Percentiles rank a stretch among this genome's conserved stretches.
phyloP scores from a whole-genome alignment of 2,888 invertebrate genomes.

The Folsomia manolachei region DNA sequence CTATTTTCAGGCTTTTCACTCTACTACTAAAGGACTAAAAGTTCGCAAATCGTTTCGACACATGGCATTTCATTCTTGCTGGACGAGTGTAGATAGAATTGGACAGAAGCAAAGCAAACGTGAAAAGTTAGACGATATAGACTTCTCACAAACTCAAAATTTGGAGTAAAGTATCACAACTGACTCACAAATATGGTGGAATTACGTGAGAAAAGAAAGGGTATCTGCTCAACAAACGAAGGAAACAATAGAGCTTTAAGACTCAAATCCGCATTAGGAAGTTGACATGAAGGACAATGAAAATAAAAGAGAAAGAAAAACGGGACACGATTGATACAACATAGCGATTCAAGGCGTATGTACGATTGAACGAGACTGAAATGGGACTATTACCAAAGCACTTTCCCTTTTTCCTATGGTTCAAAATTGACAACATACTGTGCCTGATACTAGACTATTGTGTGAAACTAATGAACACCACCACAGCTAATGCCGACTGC shows the following conservation, averaged over 20 bases:
- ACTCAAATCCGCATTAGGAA: background rate
- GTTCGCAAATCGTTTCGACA: background rate
- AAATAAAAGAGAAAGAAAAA: background rate
- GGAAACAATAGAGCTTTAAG: no score
- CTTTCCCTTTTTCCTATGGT: no score
- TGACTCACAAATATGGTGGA: no score
- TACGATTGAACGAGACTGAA: background rate
- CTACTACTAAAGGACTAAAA: background rate
- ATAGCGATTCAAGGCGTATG: background rate
- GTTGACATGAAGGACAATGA: background rate
- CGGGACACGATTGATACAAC: no score
- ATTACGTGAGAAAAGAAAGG: background rate
- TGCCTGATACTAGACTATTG: no score
- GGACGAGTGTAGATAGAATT: background rate
- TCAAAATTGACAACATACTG: background rate
- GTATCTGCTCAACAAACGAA: background rate
- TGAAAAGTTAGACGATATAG: background rate
- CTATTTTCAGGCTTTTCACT: no score
- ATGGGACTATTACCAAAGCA: background rate
- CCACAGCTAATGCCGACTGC: background rate
- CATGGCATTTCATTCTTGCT: background rate
- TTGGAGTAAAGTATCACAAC: no score
- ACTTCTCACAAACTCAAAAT: background rate
- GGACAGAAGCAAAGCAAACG: background rate
- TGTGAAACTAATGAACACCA: background rate